A percentile compares a stretch with the other conserved stretches of the same genome.
phyloP scores from a whole-genome alignment of 2,113 vertebrate genomes.

The Misgurnus anguillicaudatus region DNA sequence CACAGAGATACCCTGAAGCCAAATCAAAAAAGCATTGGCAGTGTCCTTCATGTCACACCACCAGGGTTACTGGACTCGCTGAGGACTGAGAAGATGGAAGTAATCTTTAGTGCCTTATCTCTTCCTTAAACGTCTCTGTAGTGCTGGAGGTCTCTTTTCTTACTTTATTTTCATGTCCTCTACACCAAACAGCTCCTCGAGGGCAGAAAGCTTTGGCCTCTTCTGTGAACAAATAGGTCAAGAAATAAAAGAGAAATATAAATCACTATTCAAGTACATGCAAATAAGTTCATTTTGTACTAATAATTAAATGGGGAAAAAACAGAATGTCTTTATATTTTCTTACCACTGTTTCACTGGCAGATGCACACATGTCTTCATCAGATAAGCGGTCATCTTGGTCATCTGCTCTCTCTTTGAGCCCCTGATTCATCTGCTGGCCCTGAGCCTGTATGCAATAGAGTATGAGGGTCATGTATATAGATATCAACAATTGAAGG shows the following conservation, averaged over 20 bases:
- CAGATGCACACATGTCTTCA: not conserved
- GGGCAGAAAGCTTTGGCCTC: too few relatives aligned
- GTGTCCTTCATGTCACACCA: too few relatives aligned
- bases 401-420: not conserved
- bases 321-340: constrained; percentile 1
- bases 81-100: not conserved
- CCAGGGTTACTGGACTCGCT: too few relatives aligned
- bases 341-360: too few relatives aligned
- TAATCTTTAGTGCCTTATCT: not conserved
- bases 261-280: not conserved
- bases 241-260: not conserved
- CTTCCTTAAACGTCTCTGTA: too few relatives aligned
- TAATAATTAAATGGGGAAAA: not conserved
- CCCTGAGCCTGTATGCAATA: not conserved
- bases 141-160: too few relatives aligned
- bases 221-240: not conserved
- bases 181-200: too few relatives aligned
- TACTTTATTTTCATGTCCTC: too few relatives aligned
- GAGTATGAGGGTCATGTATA: not conserved
- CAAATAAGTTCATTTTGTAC: not conserved
- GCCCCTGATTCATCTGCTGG: not conserved
- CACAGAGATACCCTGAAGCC: too few relatives aligned
- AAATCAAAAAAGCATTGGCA: too few relatives aligned
- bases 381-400: not conserved
- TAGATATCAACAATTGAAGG: not conserved